Evolutionary conservation across 2,797 vertebrate species (phyloP).

Genomic region (Cirrhinus mrigala): DNA sequence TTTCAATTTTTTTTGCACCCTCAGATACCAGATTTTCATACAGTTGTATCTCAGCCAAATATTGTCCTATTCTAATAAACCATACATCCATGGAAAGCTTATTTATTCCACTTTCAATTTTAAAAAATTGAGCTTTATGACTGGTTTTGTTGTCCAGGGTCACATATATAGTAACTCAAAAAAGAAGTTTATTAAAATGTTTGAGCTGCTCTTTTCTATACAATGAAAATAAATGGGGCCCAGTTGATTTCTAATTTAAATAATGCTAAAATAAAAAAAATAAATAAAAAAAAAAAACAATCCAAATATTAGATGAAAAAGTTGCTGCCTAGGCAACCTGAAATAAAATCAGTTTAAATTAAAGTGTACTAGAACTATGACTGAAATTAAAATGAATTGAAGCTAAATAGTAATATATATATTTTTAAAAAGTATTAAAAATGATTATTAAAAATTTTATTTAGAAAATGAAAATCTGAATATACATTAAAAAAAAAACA

Average conservation of each 20-base stretch:
- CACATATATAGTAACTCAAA: neutral
- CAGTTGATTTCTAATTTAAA: neutral
- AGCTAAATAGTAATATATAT: neutral
- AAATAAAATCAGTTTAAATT: neutral
- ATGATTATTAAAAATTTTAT: too few relatives aligned
- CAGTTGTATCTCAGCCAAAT: too few relatives aligned
- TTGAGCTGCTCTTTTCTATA: neutral
- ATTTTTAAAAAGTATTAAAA: neutral
- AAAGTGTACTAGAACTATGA: neutral
- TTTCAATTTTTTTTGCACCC: too few relatives aligned
- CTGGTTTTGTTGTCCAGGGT: too few relatives aligned
- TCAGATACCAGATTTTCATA: too few relatives aligned
- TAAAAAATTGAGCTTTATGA: too few relatives aligned
- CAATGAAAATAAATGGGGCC: neutral
- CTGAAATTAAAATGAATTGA: neutral
- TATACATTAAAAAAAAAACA: too few relatives aligned
- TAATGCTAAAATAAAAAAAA: neutral
- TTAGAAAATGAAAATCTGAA: too few relatives aligned
- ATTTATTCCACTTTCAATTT: too few relatives aligned
- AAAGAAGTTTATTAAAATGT: neutral
- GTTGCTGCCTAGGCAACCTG: neutral
- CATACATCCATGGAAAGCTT: too few relatives aligned
- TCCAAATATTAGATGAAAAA: neutral
- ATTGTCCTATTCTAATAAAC: too few relatives aligned
- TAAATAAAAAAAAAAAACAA: neutral